Evolutionary conservation across 2,888 invertebrate genomes (phyloP).

Genomic region (Dicyrtoma fusca): DNA sequence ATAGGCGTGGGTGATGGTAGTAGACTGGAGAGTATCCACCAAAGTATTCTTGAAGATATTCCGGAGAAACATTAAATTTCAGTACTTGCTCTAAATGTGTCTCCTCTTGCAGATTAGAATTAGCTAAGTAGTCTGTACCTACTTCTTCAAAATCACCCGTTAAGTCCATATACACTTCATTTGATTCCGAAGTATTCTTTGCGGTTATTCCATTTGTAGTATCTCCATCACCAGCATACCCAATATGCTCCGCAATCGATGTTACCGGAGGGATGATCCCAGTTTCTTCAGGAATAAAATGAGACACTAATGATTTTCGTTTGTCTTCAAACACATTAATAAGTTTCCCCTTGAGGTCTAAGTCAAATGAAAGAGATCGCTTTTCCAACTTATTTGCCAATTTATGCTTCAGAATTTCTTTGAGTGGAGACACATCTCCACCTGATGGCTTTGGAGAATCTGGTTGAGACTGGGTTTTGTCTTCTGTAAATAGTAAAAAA

Average conservation of each 20-base stretch:
- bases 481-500: conserved; percentile 33
- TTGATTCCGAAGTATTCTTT: not conserved
- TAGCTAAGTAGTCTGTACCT: conserved; percentile 45
- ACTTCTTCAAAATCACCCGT: conserved; percentile 43
- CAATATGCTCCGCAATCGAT: conserved; percentile 47
- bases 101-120: conserved; percentile 6
- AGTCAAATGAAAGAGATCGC: conserved; percentile 51
- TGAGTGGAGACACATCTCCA: conserved; percentile 57
- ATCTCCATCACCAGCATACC: conserved; percentile 7
- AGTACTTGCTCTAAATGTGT: conserved; percentile 12
- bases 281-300: conserved; percentile 50
- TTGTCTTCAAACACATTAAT: conserved; percentile 54
- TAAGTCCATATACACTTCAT: not conserved
- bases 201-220: no score
- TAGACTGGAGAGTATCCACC: conserved; percentile 27
- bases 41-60: conserved; percentile 37
- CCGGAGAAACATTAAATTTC: conserved; percentile 39
- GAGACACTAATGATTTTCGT: conserved; percentile 46
- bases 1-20: conserved; percentile 5
- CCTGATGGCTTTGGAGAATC: conserved; percentile 42
- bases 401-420: conserved; percentile 56
- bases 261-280: conserved; percentile 24
- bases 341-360: conserved; percentile 54
- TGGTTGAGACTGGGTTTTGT: conserved; percentile 41
- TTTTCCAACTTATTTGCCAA: conserved; percentile 54